phyloP scores from a whole-genome alignment of 2,888 invertebrate species.

The Sclerodermus sp. region DNA sequence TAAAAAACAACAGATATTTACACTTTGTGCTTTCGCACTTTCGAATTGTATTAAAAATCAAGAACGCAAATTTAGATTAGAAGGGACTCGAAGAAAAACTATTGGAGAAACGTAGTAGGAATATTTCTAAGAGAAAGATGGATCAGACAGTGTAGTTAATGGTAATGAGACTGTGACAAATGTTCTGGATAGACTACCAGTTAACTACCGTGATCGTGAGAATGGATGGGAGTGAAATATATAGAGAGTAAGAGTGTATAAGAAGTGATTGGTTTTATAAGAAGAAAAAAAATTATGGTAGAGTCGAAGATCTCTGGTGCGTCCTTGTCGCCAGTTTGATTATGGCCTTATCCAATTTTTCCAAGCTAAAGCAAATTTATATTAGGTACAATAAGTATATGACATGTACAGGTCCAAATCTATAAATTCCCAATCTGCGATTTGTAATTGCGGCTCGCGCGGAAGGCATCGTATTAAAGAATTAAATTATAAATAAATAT shows the following conservation, averaged over 20 bases:
- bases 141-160: constrained; percentile 40
- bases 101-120: constrained; percentile 18
- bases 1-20: constrained; percentile 28
- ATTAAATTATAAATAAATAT: constrained; percentile 38
- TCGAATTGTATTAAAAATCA: constrained; percentile 27
- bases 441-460: constrained; percentile 49
- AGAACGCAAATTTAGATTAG: constrained; percentile 29
- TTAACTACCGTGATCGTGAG: constrained; percentile 36
- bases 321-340: constrained; percentile 55
- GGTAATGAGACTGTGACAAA: constrained; percentile 33
- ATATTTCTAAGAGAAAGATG: constrained; percentile 18
- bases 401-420: constrained; percentile 52
- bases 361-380: constrained; percentile 56
- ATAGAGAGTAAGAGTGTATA: constrained; percentile 19
- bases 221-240: constrained; percentile 35
- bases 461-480: constrained; percentile 34
- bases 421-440: constrained; percentile 50
- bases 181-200: constrained; percentile 35
- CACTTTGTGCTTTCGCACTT: constrained; percentile 42
- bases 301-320: constrained; percentile 48
- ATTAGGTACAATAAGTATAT: constrained; percentile 53
- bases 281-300: constrained; percentile 32
- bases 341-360: constrained; percentile 59
- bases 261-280: constrained; percentile 48
- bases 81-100: constrained; percentile 15